Conservation (phyloP, 2,797 vertebrate genomes). For the Sarcoramphus papa region DNA sequence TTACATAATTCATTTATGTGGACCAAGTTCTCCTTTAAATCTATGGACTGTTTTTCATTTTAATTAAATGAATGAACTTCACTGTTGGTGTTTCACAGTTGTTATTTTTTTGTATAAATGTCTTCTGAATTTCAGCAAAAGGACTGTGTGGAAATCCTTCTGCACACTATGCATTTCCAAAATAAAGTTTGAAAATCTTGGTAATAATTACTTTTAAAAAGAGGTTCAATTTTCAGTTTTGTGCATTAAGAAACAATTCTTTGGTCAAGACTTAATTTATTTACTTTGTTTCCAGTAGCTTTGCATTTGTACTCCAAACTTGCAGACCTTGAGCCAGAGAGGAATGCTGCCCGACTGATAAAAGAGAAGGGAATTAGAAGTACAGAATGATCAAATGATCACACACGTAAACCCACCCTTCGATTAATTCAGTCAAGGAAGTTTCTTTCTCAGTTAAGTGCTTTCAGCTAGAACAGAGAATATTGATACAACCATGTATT, state of each 20-base stretch:
- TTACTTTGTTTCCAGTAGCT: conserved; percentile 6
- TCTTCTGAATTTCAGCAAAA: background rate
- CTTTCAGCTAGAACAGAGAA: background rate
- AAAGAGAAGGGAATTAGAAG: background rate
- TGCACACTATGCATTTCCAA: conserved; percentile 9
- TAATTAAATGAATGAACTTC: conserved; percentile 61
- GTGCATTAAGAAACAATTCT: background rate
- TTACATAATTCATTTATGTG: background rate
- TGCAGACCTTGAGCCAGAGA: background rate
- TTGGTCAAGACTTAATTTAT: background rate
- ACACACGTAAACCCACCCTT: background rate
- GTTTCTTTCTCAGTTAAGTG: background rate
- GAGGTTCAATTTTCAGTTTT: background rate
- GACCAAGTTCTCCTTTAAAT: conserved; percentile 66
- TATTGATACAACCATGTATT: background rate
- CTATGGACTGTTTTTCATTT: conserved; percentile 50
- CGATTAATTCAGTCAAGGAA: background rate
- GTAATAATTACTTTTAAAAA: background rate
- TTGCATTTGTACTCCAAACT: background rate
- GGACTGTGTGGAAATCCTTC: conserved; percentile 28
- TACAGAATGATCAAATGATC: background rate
- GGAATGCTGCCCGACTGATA: background rate
- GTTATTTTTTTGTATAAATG: background rate
- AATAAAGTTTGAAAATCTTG: conserved; percentile 24
- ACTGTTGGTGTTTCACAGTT: conserved; percentile 41